Evolutionary conservation across 2,113 vertebrate genomes (phyloP).

Genomic region (Vombatus ursinus): DNA sequence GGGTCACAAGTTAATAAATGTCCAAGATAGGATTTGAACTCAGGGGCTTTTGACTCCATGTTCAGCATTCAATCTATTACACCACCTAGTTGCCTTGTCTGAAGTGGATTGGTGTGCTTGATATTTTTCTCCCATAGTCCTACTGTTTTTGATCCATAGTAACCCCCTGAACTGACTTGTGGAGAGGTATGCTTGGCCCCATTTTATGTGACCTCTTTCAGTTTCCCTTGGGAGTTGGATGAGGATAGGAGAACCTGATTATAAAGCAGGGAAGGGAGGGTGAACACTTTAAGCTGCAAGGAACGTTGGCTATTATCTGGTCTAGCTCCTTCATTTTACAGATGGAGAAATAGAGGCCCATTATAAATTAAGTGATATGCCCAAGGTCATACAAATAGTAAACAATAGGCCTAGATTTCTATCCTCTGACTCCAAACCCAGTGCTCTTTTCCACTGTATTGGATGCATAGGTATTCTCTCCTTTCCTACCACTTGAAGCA

Average conservation of each 20-base stretch:
- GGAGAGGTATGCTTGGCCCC: neutral
- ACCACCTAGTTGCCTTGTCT: neutral
- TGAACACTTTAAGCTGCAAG: neutral
- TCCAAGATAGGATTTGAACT: neutral
- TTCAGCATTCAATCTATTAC: neutral
- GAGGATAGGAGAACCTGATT: neutral
- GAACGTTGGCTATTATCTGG: neutral
- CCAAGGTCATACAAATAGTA: neutral
- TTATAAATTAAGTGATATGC: neutral
- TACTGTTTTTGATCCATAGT: neutral
- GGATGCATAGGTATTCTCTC: accelerated
- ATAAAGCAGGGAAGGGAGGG: neutral
- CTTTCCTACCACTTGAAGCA: neutral
- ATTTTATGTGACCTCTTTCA: neutral
- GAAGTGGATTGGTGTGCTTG: neutral
- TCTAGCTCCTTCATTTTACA: neutral
- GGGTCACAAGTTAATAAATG: no score
- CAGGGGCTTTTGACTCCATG: neutral
- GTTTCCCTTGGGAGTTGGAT: neutral
- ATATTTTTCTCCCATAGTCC: neutral
- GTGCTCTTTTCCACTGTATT: neutral
- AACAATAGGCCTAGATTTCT: neutral
- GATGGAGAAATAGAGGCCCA: neutral
- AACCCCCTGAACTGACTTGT: neutral
- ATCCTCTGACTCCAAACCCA: neutral